Percentiles rank a stretch among this genome's conserved stretches.
Evolutionary conservation across 1,140 invertebrate species (phyloP).

Genomic region (Caenorhabditis remanei): DNA sequence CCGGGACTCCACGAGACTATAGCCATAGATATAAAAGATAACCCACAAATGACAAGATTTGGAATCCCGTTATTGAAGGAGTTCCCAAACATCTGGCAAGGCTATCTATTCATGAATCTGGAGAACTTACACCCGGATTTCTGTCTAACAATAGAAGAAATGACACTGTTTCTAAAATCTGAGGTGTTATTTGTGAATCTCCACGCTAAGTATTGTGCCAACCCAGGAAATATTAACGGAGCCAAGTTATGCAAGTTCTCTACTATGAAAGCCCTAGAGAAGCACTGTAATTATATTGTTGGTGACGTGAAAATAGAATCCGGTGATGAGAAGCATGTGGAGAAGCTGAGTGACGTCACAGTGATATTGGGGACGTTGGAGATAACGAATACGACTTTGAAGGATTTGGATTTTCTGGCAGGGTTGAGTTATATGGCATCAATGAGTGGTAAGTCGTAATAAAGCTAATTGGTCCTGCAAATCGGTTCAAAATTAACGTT

Average conservation of each 20-base stretch:
- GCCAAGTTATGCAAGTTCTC: not conserved
- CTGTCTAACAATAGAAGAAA: not conserved
- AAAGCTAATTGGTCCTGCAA: not conserved
- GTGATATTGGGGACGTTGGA: not conserved
- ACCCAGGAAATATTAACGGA: not conserved
- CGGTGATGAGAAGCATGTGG: not conserved
- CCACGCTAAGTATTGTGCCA: not conserved
- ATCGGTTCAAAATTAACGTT: too few relatives aligned
- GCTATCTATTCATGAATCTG: not conserved
- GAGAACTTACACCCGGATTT: not conserved
- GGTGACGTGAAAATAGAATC: not conserved
- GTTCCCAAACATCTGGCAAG: not conserved
- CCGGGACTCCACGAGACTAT: not conserved
- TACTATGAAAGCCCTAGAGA: not conserved
- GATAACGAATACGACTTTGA: not conserved
- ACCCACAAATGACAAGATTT: not conserved
- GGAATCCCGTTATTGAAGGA: not conserved
- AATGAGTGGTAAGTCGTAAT: not conserved
- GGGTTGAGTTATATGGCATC: not conserved
- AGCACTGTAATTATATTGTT: not conserved
- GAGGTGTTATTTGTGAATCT: conserved; percentile 2
- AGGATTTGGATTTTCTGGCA: not conserved
- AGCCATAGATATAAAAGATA: not conserved
- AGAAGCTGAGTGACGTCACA: not conserved
- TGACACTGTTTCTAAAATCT: not conserved